Evolutionary conservation across 2,797 vertebrate species (phyloP), one percentile per base, ranked within the genome.

Genomic region (Loriculus beryllinus): DNA sequence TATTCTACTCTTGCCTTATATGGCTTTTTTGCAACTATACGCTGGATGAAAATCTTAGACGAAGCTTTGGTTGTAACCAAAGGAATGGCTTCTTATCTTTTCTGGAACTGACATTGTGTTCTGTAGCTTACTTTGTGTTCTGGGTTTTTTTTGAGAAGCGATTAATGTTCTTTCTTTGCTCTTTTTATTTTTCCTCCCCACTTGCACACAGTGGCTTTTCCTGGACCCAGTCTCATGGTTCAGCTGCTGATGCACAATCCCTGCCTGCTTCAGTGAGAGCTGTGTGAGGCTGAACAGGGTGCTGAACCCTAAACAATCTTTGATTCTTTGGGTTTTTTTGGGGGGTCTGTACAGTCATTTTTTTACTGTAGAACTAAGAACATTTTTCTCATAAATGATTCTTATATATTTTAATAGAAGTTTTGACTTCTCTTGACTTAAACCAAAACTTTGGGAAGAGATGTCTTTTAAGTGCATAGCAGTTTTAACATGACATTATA

Each of bases 61-160:
- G 60, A 20, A 75, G 10, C 74, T 86, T 90, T 51, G 35, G 8
- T 81, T 86, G 67, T 88, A 91, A 91, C 62, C 37, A 83, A 72
- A 92, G 64, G 72, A 95, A 76, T 79, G 78, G 35, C 54, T 87
- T 52, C 95, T 94, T 95, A 92, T 96, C 96, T 95, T 79, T 91
- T 92, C 59, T 89, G 88, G 92, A 92, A 67, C 56, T 83, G 31
- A n/a, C 21, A 14, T 71, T 60, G 56, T 92, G 42, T 85, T 93
- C 67, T 79, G 28, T 82, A 83, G 59, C 33, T 75, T 70, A 67
- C 63, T 86, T 11, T 54, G n/a, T 45, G 10, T 71, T 64, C 35
- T 26, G 40, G 57, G 8, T 28, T 43, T 87, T 84, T 84, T 85
- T 81, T 1, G 59, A 85, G 67, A 49, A 19, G 31, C 47, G 69